A percentile compares a stretch with the other conserved stretches of the same genome.
Conservation (phyloP, 2,797 vertebrate genomes). For the Aplochiton taeniatus region DNA sequence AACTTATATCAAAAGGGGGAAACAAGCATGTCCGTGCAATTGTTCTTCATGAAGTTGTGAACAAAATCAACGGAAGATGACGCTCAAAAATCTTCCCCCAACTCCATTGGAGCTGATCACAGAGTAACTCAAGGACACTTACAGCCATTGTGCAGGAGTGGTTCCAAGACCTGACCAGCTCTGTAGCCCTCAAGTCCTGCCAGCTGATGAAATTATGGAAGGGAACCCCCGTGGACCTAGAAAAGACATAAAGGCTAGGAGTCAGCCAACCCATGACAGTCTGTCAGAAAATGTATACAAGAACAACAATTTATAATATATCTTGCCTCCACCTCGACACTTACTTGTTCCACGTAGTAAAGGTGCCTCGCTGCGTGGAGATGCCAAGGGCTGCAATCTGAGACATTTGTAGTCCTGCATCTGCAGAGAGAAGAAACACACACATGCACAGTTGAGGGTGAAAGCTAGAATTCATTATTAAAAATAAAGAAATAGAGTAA, state of each 20-base stretch:
- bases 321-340: slow-evolving; percentile 18
- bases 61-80: no score
- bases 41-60: no score
- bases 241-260: background rate
- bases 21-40: no score
- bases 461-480: no score
- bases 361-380: slow-evolving; percentile 90
- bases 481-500: no score
- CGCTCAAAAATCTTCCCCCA: no score
- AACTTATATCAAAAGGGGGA: no score
- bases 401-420: slow-evolving; percentile 83
- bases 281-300: background rate
- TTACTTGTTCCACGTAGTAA: slow-evolving; percentile 94
- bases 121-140: slow-evolving; percentile 31
- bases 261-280: background rate
- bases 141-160: slow-evolving; percentile 87
- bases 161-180: slow-evolving; percentile 92
- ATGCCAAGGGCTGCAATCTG: slow-evolving; percentile 90
- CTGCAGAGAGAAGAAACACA: slow-evolving; percentile 58
- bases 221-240: slow-evolving; percentile 85
- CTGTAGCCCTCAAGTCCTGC: slow-evolving; percentile 88
- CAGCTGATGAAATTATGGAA: slow-evolving; percentile 98
- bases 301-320: background rate
- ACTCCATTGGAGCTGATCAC: background rate
- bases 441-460: background rate